Evolutionary conservation across 2,113 vertebrate genomes (phyloP).

Genomic region (Etheostoma cragini): DNA sequence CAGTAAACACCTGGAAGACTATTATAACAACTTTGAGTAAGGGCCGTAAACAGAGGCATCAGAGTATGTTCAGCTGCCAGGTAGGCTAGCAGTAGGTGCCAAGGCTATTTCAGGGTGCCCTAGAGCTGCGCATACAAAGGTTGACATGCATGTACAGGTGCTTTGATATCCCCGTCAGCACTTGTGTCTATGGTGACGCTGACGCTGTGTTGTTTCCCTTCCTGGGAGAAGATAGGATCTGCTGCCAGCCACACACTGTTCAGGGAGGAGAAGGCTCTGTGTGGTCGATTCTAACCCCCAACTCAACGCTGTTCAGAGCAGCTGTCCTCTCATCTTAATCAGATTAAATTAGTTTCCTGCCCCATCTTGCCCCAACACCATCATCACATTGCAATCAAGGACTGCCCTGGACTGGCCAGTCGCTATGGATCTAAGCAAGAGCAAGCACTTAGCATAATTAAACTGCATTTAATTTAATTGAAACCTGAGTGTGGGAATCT

Average conservation of each 20-base stretch:
- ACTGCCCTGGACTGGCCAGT: background rate
- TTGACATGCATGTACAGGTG: slow-evolving; percentile 28
- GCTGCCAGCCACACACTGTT: slow-evolving; percentile 37
- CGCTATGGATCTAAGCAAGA: slow-evolving; percentile 20
- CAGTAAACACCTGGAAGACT: slow-evolving; percentile 8
- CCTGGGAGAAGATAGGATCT: slow-evolving; percentile 37
- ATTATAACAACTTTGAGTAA: background rate
- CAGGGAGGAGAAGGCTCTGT: slow-evolving; percentile 15
- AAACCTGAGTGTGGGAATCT: slow-evolving; percentile 25
- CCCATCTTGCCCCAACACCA: slow-evolving; percentile 9
- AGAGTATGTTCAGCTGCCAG: background rate
- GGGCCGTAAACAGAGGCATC: background rate
- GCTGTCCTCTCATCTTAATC: slow-evolving; percentile 7
- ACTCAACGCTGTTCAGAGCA: background rate
- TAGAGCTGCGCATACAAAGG: slow-evolving; percentile 1
- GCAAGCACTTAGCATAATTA: slow-evolving; percentile 61
- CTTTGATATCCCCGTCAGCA: slow-evolving; percentile 28
- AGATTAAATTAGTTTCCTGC: slow-evolving; percentile 27
- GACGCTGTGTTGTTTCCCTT: background rate
- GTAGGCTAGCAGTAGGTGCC: background rate
- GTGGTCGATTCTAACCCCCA: slow-evolving; percentile 24
- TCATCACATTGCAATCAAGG: slow-evolving; percentile 27
- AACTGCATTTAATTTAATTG: slow-evolving; percentile 47
- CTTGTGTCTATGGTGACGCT: slow-evolving; percentile 6
- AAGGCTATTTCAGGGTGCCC: slow-evolving; percentile 5